phyloP scores from a whole-genome alignment of 2,113 vertebrate genomes.

The Grammomys dolichurus region DNA sequence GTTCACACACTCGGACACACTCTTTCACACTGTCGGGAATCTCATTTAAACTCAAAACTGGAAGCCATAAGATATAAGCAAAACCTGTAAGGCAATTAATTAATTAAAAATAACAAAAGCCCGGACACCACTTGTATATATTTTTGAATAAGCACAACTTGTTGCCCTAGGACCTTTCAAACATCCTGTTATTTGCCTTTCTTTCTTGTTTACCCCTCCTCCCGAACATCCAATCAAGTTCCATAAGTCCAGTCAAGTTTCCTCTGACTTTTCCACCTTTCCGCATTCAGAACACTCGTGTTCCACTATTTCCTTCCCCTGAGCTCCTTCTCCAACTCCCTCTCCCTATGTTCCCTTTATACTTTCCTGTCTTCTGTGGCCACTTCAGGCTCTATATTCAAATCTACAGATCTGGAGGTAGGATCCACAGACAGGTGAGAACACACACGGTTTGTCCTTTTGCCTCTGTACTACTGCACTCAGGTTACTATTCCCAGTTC shows the following conservation, averaged over 20 bases:
- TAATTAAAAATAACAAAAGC: background rate
- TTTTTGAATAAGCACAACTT: background rate
- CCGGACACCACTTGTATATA: background rate
- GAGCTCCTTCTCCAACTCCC: background rate
- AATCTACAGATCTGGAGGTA: background rate
- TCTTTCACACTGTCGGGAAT: accelerated
- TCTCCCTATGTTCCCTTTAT: background rate
- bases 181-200: background rate
- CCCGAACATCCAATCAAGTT: too few species aligned
- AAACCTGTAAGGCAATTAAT: background rate
- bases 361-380: background rate
- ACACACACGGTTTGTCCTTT: too few species aligned
- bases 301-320: too few species aligned
- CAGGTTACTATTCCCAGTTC: background rate
- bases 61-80: background rate
- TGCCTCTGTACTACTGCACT: background rate
- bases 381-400: background rate
- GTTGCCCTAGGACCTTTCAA: background rate
- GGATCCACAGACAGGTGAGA: background rate
- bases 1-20: background rate
- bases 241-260: too few species aligned
- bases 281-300: background rate
- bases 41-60: background rate
- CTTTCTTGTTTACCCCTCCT: background rate
- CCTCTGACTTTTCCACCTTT: background rate